Conservation (phyloP, 2,113 vertebrate species). For the Mormoops blainvillei region DNA sequence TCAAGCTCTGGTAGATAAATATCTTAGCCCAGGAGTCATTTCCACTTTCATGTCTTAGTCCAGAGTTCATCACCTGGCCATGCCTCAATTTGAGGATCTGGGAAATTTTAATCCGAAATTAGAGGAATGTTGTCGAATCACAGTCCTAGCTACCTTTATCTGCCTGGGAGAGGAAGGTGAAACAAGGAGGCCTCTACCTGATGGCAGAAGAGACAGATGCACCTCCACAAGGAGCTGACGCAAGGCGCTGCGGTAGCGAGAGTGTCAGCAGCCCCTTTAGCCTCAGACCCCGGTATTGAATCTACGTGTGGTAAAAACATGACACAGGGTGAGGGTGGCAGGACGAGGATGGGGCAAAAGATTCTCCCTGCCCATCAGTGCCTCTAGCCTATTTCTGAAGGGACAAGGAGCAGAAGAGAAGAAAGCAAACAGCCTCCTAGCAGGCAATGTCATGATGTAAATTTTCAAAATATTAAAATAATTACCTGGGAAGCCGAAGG, state of each 20-base stretch:
- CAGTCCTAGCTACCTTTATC: neutral
- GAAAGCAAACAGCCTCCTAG: neutral
- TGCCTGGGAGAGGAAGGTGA: neutral
- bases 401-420: neutral
- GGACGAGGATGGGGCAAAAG: neutral
- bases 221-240: rapidly evolving
- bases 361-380: rapidly evolving
- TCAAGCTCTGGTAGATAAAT: neutral
- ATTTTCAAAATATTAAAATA: neutral
- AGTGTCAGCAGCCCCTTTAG: neutral
- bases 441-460: neutral
- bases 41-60: neutral
- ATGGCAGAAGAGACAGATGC: neutral
- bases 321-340: neutral
- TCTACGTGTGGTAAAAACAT: neutral
- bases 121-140: neutral
- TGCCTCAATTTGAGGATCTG: neutral
- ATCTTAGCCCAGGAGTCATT: neutral
- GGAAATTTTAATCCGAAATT: neutral
- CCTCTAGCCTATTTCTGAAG: neutral
- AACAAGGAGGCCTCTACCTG: neutral
- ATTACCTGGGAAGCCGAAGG: neutral
- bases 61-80: neutral
- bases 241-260: rapidly evolving
- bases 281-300: neutral